These are phyloP conservation scores for Cranoglanis bouderius DNA, from an alignment of 2,113 vertebrate species.

Conservation along the genomic window DNA sequence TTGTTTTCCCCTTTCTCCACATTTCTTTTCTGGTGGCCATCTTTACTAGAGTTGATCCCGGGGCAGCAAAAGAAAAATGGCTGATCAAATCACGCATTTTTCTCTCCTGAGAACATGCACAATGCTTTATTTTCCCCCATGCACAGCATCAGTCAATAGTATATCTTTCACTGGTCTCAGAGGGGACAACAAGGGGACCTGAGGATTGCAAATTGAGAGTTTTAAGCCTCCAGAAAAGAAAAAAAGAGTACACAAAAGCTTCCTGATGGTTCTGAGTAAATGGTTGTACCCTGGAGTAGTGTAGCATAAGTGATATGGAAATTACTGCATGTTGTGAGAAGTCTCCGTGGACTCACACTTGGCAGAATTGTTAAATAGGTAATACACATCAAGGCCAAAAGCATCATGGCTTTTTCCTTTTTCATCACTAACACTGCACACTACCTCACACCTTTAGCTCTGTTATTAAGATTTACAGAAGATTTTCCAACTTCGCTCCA, in stretches of 20 bases:
- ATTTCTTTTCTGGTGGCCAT: conserved; percentile 6
- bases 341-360: conserved; percentile 18
- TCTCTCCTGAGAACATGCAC: not conserved
- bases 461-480: conserved; percentile 1
- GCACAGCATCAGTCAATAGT: conserved; percentile 5
- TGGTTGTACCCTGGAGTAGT: not conserved
- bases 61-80: conserved; percentile 2
- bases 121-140: not conserved
- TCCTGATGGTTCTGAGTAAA: not conserved
- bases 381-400: not conserved
- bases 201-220: not conserved
- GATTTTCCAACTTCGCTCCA: not conserved
- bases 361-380: conserved; percentile 11
- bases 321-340: conserved; percentile 15
- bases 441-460: not conserved
- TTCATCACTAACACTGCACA: not conserved
- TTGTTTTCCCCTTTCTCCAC: conserved; percentile 32
- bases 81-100: not conserved
- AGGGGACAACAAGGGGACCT: not conserved
- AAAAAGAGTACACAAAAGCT: not conserved
- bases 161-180: not conserved
- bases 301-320: conserved; percentile 28
- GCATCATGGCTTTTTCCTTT: not conserved
- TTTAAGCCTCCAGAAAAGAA: not conserved
- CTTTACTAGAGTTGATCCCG: not conserved